Percentiles rank a stretch among this genome's conserved stretches.
phyloP scores from a whole-genome alignment of 2,888 invertebrate species.

The Amphipoea lucens region DNA sequence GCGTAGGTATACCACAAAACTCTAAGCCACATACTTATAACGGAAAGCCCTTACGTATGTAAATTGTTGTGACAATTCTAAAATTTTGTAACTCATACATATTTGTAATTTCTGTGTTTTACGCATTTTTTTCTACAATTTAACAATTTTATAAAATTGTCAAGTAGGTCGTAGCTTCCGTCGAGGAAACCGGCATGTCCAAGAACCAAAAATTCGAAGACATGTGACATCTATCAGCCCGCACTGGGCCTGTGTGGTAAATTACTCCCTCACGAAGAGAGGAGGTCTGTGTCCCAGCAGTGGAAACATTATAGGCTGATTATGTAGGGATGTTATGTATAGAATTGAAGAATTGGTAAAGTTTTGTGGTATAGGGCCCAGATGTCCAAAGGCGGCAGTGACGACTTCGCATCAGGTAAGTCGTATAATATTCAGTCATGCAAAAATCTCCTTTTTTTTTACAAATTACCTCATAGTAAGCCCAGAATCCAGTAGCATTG shows the following conservation, averaged over 20 bases:
- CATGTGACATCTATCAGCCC: too few species aligned
- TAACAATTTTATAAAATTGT: not conserved
- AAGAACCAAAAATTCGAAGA: too few species aligned
- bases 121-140: not conserved
- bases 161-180: not conserved
- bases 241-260: too few species aligned
- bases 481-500: conserved; percentile 95
- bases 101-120: not conserved
- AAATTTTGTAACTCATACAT: not conserved
- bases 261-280: too few species aligned
- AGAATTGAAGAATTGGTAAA: not conserved
- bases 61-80: not conserved
- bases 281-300: too few species aligned
- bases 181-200: too few species aligned
- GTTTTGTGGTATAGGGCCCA: not conserved
- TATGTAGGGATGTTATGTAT: too few species aligned
- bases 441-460: not conserved
- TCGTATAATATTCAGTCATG: not conserved
- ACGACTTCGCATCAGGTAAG: not conserved
- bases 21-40: not conserved
- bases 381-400: fast-evolving
- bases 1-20: not conserved
- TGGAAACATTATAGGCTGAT: too few species aligned
- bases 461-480: conserved; percentile 94
- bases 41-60: not conserved